These are phyloP conservation scores for Prorops nasuta DNA, from an alignment of 1,140 invertebrate species.

Conservation along the genomic window DNA sequence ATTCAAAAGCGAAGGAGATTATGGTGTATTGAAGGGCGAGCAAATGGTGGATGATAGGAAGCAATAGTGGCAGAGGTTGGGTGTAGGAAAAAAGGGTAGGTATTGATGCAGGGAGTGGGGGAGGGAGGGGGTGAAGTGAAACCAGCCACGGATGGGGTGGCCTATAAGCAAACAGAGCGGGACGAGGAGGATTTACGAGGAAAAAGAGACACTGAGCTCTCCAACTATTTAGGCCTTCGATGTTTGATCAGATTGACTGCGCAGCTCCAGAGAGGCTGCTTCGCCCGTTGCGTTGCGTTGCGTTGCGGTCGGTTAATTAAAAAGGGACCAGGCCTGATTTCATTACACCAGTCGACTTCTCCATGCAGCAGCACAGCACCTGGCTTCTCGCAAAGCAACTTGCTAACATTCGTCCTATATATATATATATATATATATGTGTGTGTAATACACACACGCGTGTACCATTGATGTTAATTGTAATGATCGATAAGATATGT, in stretches of 20 bases:
- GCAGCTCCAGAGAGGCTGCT: not conserved
- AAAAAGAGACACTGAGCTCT: conserved; percentile 7
- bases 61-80: no score
- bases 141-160: not conserved
- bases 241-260: conserved; percentile 41
- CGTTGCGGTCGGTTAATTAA: conserved; percentile 28
- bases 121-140: conserved; percentile 11
- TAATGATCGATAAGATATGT: no score
- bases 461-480: no score
- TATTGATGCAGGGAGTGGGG: conserved; percentile 9
- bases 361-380: no score
- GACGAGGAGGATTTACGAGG: conserved; percentile 19
- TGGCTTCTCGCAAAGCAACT: no score
- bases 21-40: no score
- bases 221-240: conserved; percentile 23
- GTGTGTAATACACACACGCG: no score
- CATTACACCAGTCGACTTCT: conserved; percentile 21
- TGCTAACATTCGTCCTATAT: no score
- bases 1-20: no score
- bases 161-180: conserved; percentile 21
- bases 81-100: not conserved
- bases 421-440: no score
- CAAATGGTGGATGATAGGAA: no score
- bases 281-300: conserved; percentile 6
- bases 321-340: conserved; percentile 36